phyloP scores from a whole-genome alignment of 30 jellyfish, hydroid and myxozoan genomes.

The Mastigias papua region DNA sequence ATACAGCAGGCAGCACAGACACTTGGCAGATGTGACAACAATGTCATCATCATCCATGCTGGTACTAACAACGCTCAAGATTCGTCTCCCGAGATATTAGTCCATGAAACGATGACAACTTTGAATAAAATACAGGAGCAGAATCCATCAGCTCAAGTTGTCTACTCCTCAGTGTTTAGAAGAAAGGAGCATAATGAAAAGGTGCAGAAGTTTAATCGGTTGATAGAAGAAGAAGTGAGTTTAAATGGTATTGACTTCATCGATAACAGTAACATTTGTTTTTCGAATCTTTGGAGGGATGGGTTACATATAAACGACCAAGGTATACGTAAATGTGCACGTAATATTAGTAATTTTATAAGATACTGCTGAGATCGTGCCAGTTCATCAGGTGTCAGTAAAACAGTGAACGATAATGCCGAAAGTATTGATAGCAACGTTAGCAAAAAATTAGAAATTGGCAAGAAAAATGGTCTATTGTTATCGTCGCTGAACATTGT shows the following conservation, averaged over 20 bases:
- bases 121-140: constrained; percentile 3
- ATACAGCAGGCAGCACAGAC: not conserved
- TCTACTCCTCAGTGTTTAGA: not conserved
- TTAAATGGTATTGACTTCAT: not conserved
- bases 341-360: constrained; percentile 1
- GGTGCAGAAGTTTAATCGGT: not conserved
- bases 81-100: not conserved
- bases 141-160: not conserved
- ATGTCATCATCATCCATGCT: not conserved
- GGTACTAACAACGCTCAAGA: constrained; percentile 11
- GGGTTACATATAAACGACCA: constrained; percentile 6
- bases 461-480: constrained; percentile 5
- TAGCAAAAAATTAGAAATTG: not conserved
- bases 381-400: constrained; percentile 13
- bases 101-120: constrained; percentile 18
- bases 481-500: constrained; percentile 1
- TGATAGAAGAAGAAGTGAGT: not conserved
- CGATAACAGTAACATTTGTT: not conserved
- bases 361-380: constrained; percentile 18
- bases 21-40: not conserved
- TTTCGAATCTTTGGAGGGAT: constrained; percentile 8
- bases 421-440: not conserved
- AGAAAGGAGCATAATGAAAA: constrained; percentile 14
- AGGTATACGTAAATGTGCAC: constrained; percentile 1
- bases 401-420: not conserved